Conservation (phyloP, 30 jellyfish, hydroid and myxozoan species). For the Hydractinia symbiolongicarpus region DNA sequence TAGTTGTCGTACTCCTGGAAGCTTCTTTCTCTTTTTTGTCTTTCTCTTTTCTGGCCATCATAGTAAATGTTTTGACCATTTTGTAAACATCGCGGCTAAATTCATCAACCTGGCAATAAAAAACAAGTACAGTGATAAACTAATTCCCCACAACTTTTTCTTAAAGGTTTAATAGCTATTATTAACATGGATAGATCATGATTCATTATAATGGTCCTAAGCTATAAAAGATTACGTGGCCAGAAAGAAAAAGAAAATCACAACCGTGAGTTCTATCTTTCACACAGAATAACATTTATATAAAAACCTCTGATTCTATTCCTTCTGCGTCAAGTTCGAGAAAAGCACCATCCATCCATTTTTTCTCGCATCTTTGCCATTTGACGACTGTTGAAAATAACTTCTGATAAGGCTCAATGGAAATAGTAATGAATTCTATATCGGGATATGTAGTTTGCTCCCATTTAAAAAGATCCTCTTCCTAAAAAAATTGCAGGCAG, state of each 20-base stretch:
- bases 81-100: slow-evolving; percentile 82
- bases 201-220: no score
- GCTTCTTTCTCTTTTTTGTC: slow-evolving; percentile 32
- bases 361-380: slow-evolving; percentile 92
- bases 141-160: background rate
- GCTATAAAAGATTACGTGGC: no score
- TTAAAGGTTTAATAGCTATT: no score
- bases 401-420: slow-evolving; percentile 77
- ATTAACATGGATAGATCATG: no score
- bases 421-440: slow-evolving; percentile 45
- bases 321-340: slow-evolving; percentile 75
- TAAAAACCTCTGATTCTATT: slow-evolving; percentile 78
- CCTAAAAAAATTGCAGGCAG: slow-evolving; percentile 26
- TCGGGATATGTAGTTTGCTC: slow-evolving; percentile 88
- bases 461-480: slow-evolving; percentile 84
- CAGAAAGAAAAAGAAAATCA: no score
- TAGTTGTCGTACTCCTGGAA: slow-evolving; percentile 31
- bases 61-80: slow-evolving; percentile 62
- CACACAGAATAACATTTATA: background rate
- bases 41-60: slow-evolving; percentile 69
- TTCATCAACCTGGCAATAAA: slow-evolving; percentile 62
- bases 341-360: slow-evolving; percentile 98
- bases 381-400: slow-evolving; percentile 73
- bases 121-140: background rate
- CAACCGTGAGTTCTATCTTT: no score